A percentile compares a stretch with the other conserved stretches of the same genome.
These are phyloP conservation scores for Danaus chrysippus DNA, from an alignment of 2,888 invertebrate genomes.

Conservation along the genomic window DNA sequence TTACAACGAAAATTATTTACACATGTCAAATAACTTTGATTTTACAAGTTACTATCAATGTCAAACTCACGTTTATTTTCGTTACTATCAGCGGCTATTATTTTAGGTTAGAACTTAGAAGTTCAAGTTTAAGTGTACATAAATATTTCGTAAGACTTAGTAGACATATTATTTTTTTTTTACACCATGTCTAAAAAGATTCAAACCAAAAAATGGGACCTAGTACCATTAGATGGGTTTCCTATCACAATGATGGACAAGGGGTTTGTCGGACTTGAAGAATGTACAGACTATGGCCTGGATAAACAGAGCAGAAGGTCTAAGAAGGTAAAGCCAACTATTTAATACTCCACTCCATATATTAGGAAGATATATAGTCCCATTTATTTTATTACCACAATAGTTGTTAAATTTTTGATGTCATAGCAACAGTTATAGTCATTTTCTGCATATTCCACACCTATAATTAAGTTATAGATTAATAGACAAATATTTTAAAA, in stretches of 20 bases:
- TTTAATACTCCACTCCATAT: too few species aligned
- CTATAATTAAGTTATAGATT: too few species aligned
- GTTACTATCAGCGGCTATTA: not conserved
- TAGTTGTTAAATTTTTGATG: too few species aligned
- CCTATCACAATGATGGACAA: conserved; percentile 62
- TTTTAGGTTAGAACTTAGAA: not conserved
- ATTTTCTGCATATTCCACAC: too few species aligned
- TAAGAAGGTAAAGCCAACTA: conserved; percentile 51
- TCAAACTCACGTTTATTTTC: conserved; percentile 30
- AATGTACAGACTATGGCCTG: conserved; percentile 84
- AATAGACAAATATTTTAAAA: not conserved
- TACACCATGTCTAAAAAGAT: conserved; percentile 61
- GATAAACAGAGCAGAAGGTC: conserved; percentile 57
- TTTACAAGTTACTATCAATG: conserved; percentile 21
- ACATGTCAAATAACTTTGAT: not conserved
- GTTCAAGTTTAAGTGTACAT: conserved; percentile 3
- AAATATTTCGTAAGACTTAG: not conserved
- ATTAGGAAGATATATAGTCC: too few species aligned
- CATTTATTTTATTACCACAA: too few species aligned
- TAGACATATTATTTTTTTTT: not conserved
- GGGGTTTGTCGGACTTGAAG: conserved; percentile 88
- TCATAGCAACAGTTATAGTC: too few species aligned
- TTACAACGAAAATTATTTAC: not conserved
- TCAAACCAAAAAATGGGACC: conserved; percentile 79
- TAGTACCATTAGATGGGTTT: conserved; percentile 81